A percentile compares a stretch with the other conserved stretches of the same genome.
phyloP scores from a whole-genome alignment of 1,140 invertebrate genomes.

The Trialeurodes vaporariorum region DNA sequence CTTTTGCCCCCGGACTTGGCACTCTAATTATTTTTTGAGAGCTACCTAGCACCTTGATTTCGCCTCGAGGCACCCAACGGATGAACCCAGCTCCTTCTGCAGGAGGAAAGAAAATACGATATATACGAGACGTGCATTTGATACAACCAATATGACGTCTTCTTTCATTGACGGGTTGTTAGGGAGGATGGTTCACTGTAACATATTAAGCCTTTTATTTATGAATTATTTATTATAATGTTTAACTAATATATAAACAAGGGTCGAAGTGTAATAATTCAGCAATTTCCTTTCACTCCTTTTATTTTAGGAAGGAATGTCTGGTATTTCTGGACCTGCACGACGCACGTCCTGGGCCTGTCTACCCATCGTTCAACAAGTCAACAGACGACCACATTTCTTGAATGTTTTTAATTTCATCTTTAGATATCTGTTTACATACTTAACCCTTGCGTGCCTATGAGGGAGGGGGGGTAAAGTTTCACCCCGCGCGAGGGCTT shows the following conservation, averaged over 20 bases:
- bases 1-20: not conserved
- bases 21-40: not conserved
- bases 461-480: too few species aligned
- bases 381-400: too few species aligned
- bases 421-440: too few species aligned
- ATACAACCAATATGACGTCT: not conserved
- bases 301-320: too few species aligned
- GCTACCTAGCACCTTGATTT: not conserved
- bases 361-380: too few species aligned
- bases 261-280: not conserved
- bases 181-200: not conserved
- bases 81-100: not conserved
- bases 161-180: not conserved
- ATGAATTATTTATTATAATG: not conserved
- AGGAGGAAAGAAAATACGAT: too few species aligned
- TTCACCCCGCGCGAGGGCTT: too few species aligned
- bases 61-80: not conserved
- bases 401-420: too few species aligned
- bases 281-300: not conserved
- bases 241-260: not conserved
- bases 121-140: not conserved
- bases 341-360: too few species aligned
- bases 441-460: too few species aligned
- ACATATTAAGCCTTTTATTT: not conserved
- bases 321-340: too few species aligned